Evolutionary conservation across 2,797 vertebrate genomes (phyloP).

Genomic region (Lepilemur ruficaudatus): DNA sequence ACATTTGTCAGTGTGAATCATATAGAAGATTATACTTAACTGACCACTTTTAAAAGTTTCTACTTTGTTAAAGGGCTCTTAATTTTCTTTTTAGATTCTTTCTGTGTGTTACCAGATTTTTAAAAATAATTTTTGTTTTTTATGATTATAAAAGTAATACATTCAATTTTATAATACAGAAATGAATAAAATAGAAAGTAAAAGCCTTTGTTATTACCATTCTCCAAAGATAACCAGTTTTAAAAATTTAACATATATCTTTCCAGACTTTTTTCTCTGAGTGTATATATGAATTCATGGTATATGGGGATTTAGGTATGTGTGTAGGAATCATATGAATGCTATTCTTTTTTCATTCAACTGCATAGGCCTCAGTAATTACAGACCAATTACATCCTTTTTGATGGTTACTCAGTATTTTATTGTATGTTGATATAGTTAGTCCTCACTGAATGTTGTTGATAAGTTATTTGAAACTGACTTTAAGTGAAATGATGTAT

Average conservation of each 20-base stretch:
- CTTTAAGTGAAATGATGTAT: background rate
- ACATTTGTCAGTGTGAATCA: background rate
- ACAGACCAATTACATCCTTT: background rate
- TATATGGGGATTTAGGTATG: background rate
- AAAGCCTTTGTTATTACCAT: slow-evolving; percentile 35
- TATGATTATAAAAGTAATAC: slow-evolving; percentile 77
- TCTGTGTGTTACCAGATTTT: background rate
- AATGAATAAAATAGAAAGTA: slow-evolving; percentile 43
- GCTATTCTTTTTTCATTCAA: background rate
- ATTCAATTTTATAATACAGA: slow-evolving; percentile 60
- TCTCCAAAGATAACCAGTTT: slow-evolving; percentile 53
- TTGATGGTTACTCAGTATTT: slow-evolving; percentile 20
- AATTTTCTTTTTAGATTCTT: slow-evolving; percentile 27
- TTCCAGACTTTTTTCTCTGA: slow-evolving; percentile 74
- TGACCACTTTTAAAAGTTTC: background rate
- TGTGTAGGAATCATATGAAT: background rate
- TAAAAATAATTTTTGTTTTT: background rate
- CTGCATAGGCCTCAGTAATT: background rate
- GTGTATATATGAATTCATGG: background rate
- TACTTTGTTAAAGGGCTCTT: slow-evolving; percentile 31
- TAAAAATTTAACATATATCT: slow-evolving; percentile 66
- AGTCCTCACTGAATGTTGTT: background rate
- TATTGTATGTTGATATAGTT: background rate
- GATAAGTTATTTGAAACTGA: background rate
- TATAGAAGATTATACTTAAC: slow-evolving; percentile 17